Base-by-base conservation (phyloP, 2,888 invertebrate genomes). In the Drosophila putrida region DNA sequence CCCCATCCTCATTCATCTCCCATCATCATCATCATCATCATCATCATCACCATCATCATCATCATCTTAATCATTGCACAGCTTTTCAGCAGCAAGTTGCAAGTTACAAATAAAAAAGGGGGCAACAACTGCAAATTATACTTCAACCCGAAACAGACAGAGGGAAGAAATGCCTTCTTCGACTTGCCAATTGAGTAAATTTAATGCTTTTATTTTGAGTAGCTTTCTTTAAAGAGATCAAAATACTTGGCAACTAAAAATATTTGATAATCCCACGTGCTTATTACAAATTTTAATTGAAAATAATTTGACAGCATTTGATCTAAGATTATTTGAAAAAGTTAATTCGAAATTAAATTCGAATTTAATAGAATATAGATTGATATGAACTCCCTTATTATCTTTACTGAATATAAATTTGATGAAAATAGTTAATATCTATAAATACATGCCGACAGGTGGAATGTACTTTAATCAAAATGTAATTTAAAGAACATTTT, bases 51-150 rank as follows among this genome's bases (percentile, higher is more conserved):
- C n/a, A n/a, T n/a, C 44, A 4, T 20, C 36, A 33, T 28, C 65
- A 33, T 38, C 68, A 47, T 69, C 47, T 65, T 50, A 55, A 64
- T 67, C 36, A 65, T 38, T 13, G 66, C 58, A 53, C 11, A 41
- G 61, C 38, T 13, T 63, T 41, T 15, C 11, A 33, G 54, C 55
- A 33, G 39, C 41, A 50, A 27, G 39, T 49, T 49, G 59, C 59
- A 50, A 50, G n/a, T n/a, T 46, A 46, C 15, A 44, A 43, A 36
- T 9, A 20, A n/a, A 36, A 15, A 15, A 15, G 39, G 15, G 39
- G 65, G 55, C 6, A 39, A 39, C 31, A 58, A 20, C 41, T 54
- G 44, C 39, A 47, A 51, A 68, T 68, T 59, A 46, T 35, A 33
- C 31, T 60, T 49, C 43, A 31, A 39, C 13, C 28, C 28, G n/a